These are phyloP conservation scores for Drosophila eugracilis DNA, from an alignment of 1,140 invertebrate species.

Conservation along the genomic window DNA sequence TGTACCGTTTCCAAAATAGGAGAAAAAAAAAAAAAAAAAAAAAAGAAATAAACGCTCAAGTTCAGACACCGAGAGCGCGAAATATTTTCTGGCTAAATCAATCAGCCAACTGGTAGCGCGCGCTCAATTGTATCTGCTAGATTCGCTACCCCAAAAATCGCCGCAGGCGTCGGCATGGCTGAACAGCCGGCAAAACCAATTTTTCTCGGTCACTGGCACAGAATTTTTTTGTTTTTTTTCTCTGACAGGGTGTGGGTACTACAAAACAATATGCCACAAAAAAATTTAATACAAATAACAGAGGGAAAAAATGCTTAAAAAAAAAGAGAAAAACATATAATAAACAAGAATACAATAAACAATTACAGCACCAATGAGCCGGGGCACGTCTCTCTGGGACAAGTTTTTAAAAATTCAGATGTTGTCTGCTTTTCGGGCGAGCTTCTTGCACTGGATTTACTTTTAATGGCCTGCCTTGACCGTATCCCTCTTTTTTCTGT, in stretches of 20 bases:
- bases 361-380: conserved; percentile 62
- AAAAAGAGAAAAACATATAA: neutral
- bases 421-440: conserved; percentile 47
- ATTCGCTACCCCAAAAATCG: conserved; percentile 28
- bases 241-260: conserved; percentile 62
- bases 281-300: conserved; percentile 22
- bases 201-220: conserved; percentile 80
- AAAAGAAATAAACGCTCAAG: conserved; percentile 30
- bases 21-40: neutral
- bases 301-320: conserved; percentile 6
- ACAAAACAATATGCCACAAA: conserved; percentile 27
- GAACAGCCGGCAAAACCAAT: conserved; percentile 48
- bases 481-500: conserved; percentile 40
- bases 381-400: conserved; percentile 63
- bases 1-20: conserved; percentile 50
- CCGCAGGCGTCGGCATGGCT: conserved; percentile 45
- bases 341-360: conserved; percentile 48
- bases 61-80: conserved; percentile 41
- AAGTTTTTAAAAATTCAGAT: conserved; percentile 75
- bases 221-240: no score
- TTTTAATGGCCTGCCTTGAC: conserved; percentile 73
- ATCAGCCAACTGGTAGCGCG: conserved; percentile 58
- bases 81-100: conserved; percentile 55
- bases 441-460: conserved; percentile 77
- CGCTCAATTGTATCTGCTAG: conserved; percentile 56